Evolutionary conservation across 1,140 invertebrate species (phyloP), one percentile per base, ranked within the genome.

Genomic region (Berghia stephanieae): DNA sequence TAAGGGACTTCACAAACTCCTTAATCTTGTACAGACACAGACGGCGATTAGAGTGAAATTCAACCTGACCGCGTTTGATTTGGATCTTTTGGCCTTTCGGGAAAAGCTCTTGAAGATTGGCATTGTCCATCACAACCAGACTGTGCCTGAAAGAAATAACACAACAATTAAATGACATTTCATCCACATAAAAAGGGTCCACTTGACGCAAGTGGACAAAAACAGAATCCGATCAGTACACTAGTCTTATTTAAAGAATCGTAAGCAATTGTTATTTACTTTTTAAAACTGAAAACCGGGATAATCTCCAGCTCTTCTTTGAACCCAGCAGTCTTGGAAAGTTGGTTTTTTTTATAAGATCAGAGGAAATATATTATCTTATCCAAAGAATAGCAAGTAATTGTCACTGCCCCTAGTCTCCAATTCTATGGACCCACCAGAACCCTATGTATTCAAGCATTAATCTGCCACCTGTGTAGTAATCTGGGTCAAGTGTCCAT

Each of bases 41-140:
- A 85, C 96, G 96, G n/a, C 95, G 94, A 89, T 99, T 99, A 85
- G 95, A 95, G 84, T 99, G 96, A 86, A 99, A 98, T 85, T 94
- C 95, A 0, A 98, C 90, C 49, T 92, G 92, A 16, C 96, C 87
- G 10, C 81, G 77, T 38, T 88, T 81, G 34, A 95, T 91, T 79
- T 86, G 86, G 4, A 95, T 84, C 21, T 84, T 86, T 6, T 82
- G 84, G 46, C 91, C 90, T 91, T 93, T 94, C 80, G 94, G 92
- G 94, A 96, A 98, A 0, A 99, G 89, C 79, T 96, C 93, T 88
- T 96, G 93, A 13, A 99, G 91, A 91, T 99, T 98, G 79, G 94
- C 93, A 90, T 99, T 99, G 86, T 98, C 96, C 78, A 94, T 90
- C 1, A 97, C 93, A 49, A 93, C 91, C 2, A 98, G 83, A 0